phyloP scores from a whole-genome alignment of 2,797 vertebrate species.

The Gorsachius magnificus region DNA sequence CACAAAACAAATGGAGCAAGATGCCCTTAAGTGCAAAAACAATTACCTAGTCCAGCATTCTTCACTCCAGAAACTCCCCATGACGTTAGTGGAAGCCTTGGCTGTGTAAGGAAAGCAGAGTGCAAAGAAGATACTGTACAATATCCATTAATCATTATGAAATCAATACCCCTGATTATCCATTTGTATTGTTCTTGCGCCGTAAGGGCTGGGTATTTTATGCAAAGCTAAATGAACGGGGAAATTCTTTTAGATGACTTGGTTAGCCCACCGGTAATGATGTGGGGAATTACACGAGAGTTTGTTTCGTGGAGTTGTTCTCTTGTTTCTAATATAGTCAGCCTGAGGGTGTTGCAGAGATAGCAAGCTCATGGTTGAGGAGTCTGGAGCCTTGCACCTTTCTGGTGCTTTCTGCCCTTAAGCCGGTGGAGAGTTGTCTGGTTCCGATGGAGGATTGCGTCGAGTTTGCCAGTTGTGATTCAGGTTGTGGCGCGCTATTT shows the following conservation, averaged over 20 bases:
- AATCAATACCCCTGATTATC: slow-evolving; percentile 64
- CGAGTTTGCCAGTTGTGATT: neutral
- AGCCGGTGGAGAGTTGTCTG: neutral
- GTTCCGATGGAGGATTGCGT: neutral
- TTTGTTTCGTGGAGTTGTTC: slow-evolving; percentile 23
- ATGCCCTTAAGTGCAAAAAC: slow-evolving; percentile 42
- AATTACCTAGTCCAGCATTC: slow-evolving; percentile 47
- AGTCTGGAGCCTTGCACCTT: neutral
- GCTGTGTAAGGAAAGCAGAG: slow-evolving; percentile 18
- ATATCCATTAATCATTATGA: slow-evolving; percentile 66
- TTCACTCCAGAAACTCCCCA: slow-evolving; percentile 18
- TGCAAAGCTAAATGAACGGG: neutral
- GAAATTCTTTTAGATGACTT: neutral
- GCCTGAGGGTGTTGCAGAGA: neutral
- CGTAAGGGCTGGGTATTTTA: neutral
- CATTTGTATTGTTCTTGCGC: slow-evolving; percentile 34
- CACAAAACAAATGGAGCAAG: slow-evolving; percentile 42
- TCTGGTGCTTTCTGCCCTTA: neutral
- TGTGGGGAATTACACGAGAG: neutral
- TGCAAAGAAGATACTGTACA: slow-evolving; percentile 24
- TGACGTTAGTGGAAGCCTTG: slow-evolving; percentile 43
- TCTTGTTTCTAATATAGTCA: slow-evolving; percentile 31
- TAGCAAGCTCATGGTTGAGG: neutral
- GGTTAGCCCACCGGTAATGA: neutral
- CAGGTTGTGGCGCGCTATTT: neutral